Evolutionary conservation across 2,113 vertebrate genomes (phyloP), one percentile per base, ranked within the genome.

Genomic region (Podocnemis expansa): DNA sequence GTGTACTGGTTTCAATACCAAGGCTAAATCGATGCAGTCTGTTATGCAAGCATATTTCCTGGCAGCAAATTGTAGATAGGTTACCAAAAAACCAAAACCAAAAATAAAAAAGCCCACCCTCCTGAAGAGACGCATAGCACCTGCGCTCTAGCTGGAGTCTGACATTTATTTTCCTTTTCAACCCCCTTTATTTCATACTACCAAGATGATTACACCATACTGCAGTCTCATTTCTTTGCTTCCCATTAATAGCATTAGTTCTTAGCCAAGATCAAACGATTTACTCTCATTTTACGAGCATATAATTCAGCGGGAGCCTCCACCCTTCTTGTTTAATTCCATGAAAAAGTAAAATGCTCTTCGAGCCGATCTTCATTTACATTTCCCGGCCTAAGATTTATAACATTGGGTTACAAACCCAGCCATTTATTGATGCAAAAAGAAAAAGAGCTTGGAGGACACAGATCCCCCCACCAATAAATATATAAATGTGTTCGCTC

Each of bases 171-270:
- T 58, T 27, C 55, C 88, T 93, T 81, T 54, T 16, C 12, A 81
- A 56, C 13, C 54, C 38, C 38, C 38, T 80, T 55, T 25, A 29
- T 60, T 82, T 79, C 45, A 41, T 21, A 0, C 0, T 5, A 43
- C 54, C 58, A 2, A n/a, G 6, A 70, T 0, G 1, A 41, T 14
- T 56, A 45, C 27, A 73, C 73, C 75, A 87, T 49, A 78, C 56
- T 0, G 0, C 80, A 79, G 22, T 6, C 12, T 5, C 1, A 0
- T 16, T 82, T 83, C 56, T 56, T 2, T 0, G 41, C 13, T 25
- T 7, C 8, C 80, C 84, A 88, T 51, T 8, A 84, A 17, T 8
- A 0, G 3, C 86, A 58, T 94, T 84, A 11, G 0, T n/a, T 22
- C 70, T 47, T 5, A 43, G 4, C 52, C 67, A 45, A 5, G 41